Percentiles rank a stretch among this genome's conserved stretches.
phyloP scores from a whole-genome alignment of 2,888 invertebrate species.

The Theretra japonica region DNA sequence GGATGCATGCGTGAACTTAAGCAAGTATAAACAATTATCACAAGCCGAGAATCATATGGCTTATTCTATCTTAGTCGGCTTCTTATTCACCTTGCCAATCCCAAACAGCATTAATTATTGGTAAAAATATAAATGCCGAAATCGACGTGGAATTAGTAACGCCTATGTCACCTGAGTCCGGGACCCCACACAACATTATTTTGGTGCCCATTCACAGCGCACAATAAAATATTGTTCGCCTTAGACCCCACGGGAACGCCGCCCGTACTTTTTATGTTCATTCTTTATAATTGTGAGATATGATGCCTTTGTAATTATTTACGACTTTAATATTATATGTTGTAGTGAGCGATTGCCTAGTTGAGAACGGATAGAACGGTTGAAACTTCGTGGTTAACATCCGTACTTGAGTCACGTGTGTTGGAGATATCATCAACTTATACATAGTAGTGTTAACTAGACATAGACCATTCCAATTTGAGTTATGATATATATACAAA shows the following conservation, averaged over 20 bases:
- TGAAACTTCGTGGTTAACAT: too few relatives aligned
- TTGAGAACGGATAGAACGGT: too few relatives aligned
- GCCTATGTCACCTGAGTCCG: conserved; percentile 77
- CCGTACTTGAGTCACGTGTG: too few relatives aligned
- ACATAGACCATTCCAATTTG: too few relatives aligned
- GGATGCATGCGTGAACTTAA: too few relatives aligned
- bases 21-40: too few relatives aligned
- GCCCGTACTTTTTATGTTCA: conserved; percentile 65
- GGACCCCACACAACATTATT: conserved; percentile 80
- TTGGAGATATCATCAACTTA: too few relatives aligned
- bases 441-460: too few relatives aligned
- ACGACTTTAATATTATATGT: conserved; percentile 53
- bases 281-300: conserved; percentile 70
- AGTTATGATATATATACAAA: too few relatives aligned
- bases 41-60: too few relatives aligned
- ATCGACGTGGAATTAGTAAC: conserved; percentile 75
- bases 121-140: conserved; percentile 41
- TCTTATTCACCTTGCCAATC: background rate
- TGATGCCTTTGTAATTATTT: conserved; percentile 69
- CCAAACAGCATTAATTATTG: background rate
- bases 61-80: too few relatives aligned
- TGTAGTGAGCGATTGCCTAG: too few relatives aligned
- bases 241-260: conserved; percentile 72
- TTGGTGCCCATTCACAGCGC: conserved; percentile 75
- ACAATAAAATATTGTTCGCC: conserved; percentile 74